Evolutionary conservation across 1,140 invertebrate species (phyloP), one percentile per base, ranked within the genome.

Genomic region (Marisa cornuarietis): DNA sequence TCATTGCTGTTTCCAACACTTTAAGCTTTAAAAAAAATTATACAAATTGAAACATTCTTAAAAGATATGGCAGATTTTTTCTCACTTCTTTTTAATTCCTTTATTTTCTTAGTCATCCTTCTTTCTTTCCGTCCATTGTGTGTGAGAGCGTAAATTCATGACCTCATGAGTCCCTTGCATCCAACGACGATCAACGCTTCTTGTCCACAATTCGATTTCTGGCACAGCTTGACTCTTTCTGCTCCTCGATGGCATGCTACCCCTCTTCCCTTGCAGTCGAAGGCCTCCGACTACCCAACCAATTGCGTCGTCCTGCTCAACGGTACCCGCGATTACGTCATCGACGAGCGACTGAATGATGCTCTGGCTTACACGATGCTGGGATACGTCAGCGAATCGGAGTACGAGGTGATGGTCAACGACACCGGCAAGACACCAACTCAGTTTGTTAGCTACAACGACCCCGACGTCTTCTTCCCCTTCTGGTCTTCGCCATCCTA

Each of bases 401-500:
- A 78, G 26, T 88, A 86, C 77, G 76, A 81, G 26, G 82, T 76
- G 20, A 83, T 84, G 83, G 71, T 85, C 16, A 77, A 85, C 49
- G n/a, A 52, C 61, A 68, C 76, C 20, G 81, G 71, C 65, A 80
- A 76, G n/a, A 88, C 87, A 6, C 85, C 87, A 18, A 83, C 79
- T 62, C 75, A 76, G 24, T 88, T 88, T 81, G 24, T 83, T n/a
- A 84, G 85, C n/a, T 88, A 84, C 79, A 88, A 88, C 73, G 79
- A 79, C 24, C 71, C 71, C 10, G 71, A 68, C 22, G 63, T 58
- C 6, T 82, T 78, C 78, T 88, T 88, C 66, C 87, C 87, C 10
- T 87, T 88, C 42, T 88, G 87, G 87, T 84, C 84, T 22, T 87
- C 85, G 22, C 80, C 83, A 10, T 66, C 86, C 14, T 88, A 86